A percentile compares a stretch with the other conserved stretches of the same genome.
phyloP scores from a whole-genome alignment of 2,797 vertebrate genomes.

The Cirrhinus mrigala region DNA sequence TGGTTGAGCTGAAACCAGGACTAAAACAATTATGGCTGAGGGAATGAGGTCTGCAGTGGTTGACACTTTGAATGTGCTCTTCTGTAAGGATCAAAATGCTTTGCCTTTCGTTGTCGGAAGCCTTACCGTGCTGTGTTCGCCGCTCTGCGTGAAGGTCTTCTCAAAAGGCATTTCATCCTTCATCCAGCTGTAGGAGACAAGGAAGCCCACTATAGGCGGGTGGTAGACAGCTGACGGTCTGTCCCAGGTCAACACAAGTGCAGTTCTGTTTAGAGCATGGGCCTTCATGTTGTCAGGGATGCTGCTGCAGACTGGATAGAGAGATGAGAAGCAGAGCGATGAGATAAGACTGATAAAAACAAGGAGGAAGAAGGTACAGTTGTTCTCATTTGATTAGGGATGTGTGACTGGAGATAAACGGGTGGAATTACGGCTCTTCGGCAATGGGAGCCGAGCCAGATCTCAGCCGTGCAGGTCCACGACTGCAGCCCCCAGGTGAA shows the following conservation, averaged over 20 bases:
- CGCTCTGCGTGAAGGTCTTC: slow-evolving; percentile 94
- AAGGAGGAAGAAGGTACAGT: slow-evolving; percentile 47
- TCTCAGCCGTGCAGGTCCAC: slow-evolving; percentile 46
- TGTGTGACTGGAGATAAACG: slow-evolving; percentile 58
- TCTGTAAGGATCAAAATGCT: background rate
- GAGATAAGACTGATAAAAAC: slow-evolving; percentile 8
- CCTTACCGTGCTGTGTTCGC: slow-evolving; percentile 93
- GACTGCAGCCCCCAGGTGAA: slow-evolving; percentile 61
- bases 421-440: slow-evolving; percentile 45
- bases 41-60: background rate
- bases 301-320: slow-evolving; percentile 89
- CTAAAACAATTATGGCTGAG: background rate
- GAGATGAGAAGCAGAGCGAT: background rate
- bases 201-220: slow-evolving; percentile 93
- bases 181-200: slow-evolving; percentile 98
- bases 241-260: slow-evolving; percentile 93
- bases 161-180: slow-evolving; percentile 93
- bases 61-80: slow-evolving; percentile 12
- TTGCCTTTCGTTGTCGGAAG: background rate
- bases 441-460: slow-evolving; percentile 39
- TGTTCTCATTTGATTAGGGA: slow-evolving; percentile 55
- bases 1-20: background rate
- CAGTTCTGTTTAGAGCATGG: slow-evolving; percentile 91
- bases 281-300: slow-evolving; percentile 95
- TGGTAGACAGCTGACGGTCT: slow-evolving; percentile 92